phyloP scores from a whole-genome alignment of 2,888 invertebrate species.

The Yponomeuta plumbellus region DNA sequence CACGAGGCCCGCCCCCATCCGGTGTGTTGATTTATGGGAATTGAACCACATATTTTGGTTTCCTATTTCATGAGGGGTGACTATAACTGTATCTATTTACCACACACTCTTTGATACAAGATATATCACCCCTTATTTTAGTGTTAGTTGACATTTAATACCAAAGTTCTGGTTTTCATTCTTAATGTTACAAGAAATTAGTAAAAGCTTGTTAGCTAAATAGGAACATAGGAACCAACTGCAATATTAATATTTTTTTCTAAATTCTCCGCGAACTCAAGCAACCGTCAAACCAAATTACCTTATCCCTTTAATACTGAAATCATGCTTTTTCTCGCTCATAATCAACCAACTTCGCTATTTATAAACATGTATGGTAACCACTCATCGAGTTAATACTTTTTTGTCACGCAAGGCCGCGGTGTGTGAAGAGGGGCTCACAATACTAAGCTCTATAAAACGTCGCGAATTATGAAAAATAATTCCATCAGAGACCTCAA shows the following conservation, averaged over 20 bases:
- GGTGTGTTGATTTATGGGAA: constrained; percentile 54
- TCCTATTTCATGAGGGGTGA: constrained; percentile 48
- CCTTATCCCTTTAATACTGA: not conserved
- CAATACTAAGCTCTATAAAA: not conserved
- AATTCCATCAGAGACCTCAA: not conserved
- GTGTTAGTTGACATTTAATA: not conserved
- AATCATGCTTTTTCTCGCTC: not conserved
- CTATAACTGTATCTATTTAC: not conserved
- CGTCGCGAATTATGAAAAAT: not conserved
- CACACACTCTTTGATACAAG: not conserved
- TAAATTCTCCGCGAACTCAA: not conserved
- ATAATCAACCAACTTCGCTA: not conserved
- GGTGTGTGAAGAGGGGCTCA: not conserved
- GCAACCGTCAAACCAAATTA: not conserved
- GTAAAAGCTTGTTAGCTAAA: too few species aligned
- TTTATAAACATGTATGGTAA: constrained; percentile 8
- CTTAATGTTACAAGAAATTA: too few species aligned
- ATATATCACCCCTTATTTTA: not conserved
- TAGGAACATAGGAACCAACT: too few species aligned
- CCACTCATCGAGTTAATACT: constrained; percentile 3
- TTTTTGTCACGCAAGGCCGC: not conserved
- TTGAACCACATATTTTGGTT: constrained; percentile 56
- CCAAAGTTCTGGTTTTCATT: not conserved
- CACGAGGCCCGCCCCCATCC: constrained; percentile 48
- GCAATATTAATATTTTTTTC: not conserved